These are phyloP conservation scores for Meda fulgida DNA, from an alignment of 2,797 vertebrate species.

Conservation along the genomic window DNA sequence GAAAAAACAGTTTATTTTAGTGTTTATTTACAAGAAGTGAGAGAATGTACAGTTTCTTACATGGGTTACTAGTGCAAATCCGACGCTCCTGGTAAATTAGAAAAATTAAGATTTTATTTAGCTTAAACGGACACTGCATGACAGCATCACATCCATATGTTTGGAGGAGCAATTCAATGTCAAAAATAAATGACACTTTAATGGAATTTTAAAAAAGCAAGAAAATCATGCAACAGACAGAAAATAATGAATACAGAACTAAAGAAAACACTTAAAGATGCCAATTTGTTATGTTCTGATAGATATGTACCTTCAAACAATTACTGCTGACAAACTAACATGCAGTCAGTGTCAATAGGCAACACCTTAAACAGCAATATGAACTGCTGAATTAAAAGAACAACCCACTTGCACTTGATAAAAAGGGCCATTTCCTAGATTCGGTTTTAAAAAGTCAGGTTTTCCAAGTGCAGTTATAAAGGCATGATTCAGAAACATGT, in stretches of 20 bases:
- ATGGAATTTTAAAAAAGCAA: slow-evolving; percentile 42
- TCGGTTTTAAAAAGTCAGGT: neutral
- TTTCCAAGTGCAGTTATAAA: slow-evolving; percentile 9
- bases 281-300: slow-evolving; percentile 40
- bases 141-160: slow-evolving; percentile 33
- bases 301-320: neutral
- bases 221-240: slow-evolving; percentile 45
- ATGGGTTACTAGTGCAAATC: slow-evolving; percentile 97
- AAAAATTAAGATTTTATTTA: slow-evolving; percentile 59
- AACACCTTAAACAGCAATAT: slow-evolving; percentile 4
- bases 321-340: slow-evolving; percentile 9
- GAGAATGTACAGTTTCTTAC: slow-evolving; percentile 99
- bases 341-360: slow-evolving; percentile 3
- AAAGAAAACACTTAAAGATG: slow-evolving; percentile 23
- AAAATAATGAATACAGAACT: slow-evolving; percentile 17
- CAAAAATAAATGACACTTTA: slow-evolving; percentile 41
- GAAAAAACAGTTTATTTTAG: slow-evolving; percentile 67
- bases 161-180: slow-evolving; percentile 32
- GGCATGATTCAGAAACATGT: slow-evolving; percentile 4
- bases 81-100: slow-evolving; percentile 68
- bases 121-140: slow-evolving; percentile 49
- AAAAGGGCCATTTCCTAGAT: neutral
- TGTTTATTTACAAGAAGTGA: slow-evolving; percentile 97
- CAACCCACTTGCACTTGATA: slow-evolving; percentile 15
- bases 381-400: slow-evolving; percentile 13